Base-by-base conservation (phyloP, 2,113 vertebrate species). In the Melierax canorus region DNA sequence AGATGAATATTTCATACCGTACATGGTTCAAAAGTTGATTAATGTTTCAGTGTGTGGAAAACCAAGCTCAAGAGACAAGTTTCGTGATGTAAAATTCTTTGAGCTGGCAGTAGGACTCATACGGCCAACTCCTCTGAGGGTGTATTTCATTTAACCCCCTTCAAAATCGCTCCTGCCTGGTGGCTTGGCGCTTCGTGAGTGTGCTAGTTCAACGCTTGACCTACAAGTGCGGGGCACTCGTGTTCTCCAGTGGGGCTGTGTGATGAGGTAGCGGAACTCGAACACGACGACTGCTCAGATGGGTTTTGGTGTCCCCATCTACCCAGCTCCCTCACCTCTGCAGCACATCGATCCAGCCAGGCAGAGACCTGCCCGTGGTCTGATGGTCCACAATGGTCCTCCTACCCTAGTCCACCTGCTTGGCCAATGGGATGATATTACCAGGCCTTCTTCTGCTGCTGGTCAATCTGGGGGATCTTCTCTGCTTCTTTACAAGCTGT, bases 11-110 rank as follows among this genome's bases (percentile, higher is more conserved):
- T 97, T 97, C 94, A 97, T 97, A 62, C 0, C 0, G 62, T 92
- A 96, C 85, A 89, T 72, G 96, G 96, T 96, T 97, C 97, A 97
- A 97, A 97, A 97, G 92, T 92, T 94, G 96, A 96, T 97, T 94
- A 96, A 97, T 97, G 94, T 97, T 97, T 97, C 95, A 97, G 88
- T 87, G 86, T 84, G 88, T 93, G 91, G 95, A 95, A 95, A 97
- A 86, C 92, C 86, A 92, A 95, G 81, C 94, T 95, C 92, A 77
- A 32, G 92, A 95, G 94, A 91, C 85, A 84, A 76, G 76, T 67
- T 88, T 93, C 92, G 82, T 80, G 36, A 85, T 86, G 85, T 84
- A 94, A 94, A 92, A 92, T 91, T 92, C 94, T 92, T 93, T 43
- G 83, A 79, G 71, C 81, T 66, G 67, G 59, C 90, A 83, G 77